Evolutionary conservation across 2,888 invertebrate genomes (phyloP), one percentile per base, ranked within the genome.

Genomic region (Crocallis elinguaria): DNA sequence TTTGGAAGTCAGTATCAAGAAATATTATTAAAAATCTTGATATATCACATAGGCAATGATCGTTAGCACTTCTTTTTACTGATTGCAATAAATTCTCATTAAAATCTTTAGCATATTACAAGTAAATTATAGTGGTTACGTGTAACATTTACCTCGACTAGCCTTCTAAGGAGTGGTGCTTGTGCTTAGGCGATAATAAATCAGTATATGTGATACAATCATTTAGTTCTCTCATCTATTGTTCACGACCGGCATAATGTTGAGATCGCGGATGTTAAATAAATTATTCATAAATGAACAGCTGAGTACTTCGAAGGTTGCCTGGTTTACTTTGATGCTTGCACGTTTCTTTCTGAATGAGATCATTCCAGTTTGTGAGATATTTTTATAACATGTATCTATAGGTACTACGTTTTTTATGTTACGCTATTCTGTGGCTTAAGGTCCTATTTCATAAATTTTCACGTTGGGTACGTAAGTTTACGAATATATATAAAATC

Each of bases 261-360:
- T 58, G 62, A 68, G 73, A 71, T 79, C 69, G 70, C 79, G 77
- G 79, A 85, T 84, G 76, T 75, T 71, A 66, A 65, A 79, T 84
- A 79, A 80, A 82, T 85, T 73, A 83, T 83, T 84, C 78, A 84
- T 86, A 75, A 73, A 68, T 58, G 64, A 46, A 38, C 43, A 46
- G 36, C 38, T 42, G 33, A 37, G 43, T 58, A 49, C 46, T 46
- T 41, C 35, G 44, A 51, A 58, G 51, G 45, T 52, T 55, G 14
- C 14, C 17, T 35, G 27, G 45, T 13, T 51, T 39, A 51, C 38
- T 23, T 27, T 14, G 27, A 13, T 39, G 7, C 8, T 42, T 4
- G 29, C 9, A 11, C 6, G n/a, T 27, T 25, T 35, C 3, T 25
- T 23, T 29, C 12, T 29, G 29, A 11, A 36, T 36, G 44, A 44